Evolutionary conservation across 2,888 invertebrate species (phyloP).

Genomic region (Pogonocherus hispidulus): DNA sequence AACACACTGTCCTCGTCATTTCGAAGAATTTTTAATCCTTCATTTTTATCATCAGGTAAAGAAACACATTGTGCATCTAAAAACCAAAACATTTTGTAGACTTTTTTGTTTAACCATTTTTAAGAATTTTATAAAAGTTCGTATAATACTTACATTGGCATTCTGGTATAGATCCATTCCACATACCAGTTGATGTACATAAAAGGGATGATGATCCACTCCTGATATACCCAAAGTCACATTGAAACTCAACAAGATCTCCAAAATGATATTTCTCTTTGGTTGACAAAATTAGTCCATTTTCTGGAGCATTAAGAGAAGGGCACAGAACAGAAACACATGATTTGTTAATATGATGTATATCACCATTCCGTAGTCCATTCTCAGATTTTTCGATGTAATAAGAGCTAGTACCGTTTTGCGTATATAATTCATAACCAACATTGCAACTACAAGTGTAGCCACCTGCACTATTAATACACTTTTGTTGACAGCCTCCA

Average conservation of each 20-base stretch:
- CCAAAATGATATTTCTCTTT: conserved; percentile 89
- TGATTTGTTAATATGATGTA: conserved; percentile 90
- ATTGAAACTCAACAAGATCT: conserved; percentile 91
- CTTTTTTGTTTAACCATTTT: too few relatives aligned
- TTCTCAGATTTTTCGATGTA: conserved; percentile 84
- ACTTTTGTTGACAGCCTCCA: conserved; percentile 95
- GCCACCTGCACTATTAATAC: conserved; percentile 90
- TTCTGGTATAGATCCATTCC: conserved; percentile 94
- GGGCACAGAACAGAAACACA: conserved; percentile 96
- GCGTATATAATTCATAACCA: conserved; percentile 90
- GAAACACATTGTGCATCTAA: conserved; percentile 92
- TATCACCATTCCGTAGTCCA: conserved; percentile 90
- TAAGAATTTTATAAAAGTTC: too few relatives aligned
- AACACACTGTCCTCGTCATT: conserved; percentile 86
- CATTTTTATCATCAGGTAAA: conserved; percentile 88
- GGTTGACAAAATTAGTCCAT: conserved; percentile 86
- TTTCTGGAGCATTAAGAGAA: conserved; percentile 81
- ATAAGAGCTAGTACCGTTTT: conserved; percentile 93
- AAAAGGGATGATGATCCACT: conserved; percentile 87
- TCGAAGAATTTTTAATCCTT: conserved; percentile 84
- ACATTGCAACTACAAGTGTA: conserved; percentile 91
- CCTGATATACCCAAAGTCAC: conserved; percentile 95
- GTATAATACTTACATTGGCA: conserved; percentile 91
- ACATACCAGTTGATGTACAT: conserved; percentile 90
- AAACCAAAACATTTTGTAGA: too few relatives aligned